phyloP scores from a whole-genome alignment of 2,113 vertebrate species.

The Campylorhamphus procurvoides region DNA sequence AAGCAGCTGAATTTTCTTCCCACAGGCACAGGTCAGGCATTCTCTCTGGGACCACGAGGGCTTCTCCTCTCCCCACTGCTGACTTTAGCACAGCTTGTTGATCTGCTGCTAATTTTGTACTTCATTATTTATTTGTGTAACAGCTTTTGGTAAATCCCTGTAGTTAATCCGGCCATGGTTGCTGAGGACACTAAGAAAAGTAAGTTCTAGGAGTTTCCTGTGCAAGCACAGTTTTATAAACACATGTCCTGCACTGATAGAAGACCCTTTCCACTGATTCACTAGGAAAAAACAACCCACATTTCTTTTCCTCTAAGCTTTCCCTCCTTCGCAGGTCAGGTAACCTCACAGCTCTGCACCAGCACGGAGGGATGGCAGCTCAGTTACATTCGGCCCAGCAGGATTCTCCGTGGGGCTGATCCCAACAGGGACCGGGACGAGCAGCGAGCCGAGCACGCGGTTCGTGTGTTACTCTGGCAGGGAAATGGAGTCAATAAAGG shows the following conservation, averaged over 20 bases:
- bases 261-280: not conserved
- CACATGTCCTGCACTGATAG: fast-evolving
- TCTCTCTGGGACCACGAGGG: not conserved
- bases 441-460: fast-evolving
- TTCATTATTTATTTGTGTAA: constrained; percentile 2
- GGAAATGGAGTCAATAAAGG: not conserved
- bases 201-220: not conserved
- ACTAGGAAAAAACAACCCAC: not conserved
- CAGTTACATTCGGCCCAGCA: not conserved
- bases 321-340: fast-evolving
- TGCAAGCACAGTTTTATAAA: not conserved
- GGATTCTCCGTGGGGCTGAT: not conserved
- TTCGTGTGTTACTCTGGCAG: not conserved
- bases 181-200: constrained; percentile 6
- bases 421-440: not conserved
- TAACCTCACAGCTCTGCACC: fast-evolving
- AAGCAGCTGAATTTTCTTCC: not conserved
- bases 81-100: constrained; percentile 2
- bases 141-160: constrained; percentile 44
- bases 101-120: constrained; percentile 53
- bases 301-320: not conserved
- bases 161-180: not conserved
- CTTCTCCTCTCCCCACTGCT: not conserved
- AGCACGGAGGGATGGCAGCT: fast-evolving
- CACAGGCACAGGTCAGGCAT: fast-evolving